phyloP scores from a whole-genome alignment of 2,888 invertebrate species.

The Pseudeuparius sepicola region DNA sequence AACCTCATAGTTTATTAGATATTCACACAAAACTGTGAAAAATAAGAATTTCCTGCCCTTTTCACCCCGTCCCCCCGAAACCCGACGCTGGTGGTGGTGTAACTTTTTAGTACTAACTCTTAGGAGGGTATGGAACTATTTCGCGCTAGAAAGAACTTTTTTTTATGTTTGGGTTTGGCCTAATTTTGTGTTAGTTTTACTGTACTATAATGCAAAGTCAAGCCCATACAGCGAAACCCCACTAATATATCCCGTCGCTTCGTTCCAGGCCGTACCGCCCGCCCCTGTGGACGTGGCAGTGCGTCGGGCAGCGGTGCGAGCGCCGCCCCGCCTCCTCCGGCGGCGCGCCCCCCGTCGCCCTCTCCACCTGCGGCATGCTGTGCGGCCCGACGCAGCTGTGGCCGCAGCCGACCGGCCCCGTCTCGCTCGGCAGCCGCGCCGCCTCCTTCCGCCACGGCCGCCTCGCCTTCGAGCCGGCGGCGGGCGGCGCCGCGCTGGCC shows the following conservation, averaged over 20 bases:
- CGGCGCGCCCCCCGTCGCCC: constrained; percentile 38
- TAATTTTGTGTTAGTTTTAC: too few relatives aligned
- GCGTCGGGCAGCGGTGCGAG: constrained; percentile 60
- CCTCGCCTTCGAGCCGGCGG: constrained; percentile 41
- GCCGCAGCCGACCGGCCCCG: constrained; percentile 69
- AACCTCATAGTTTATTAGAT: too few relatives aligned
- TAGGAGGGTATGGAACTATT: too few relatives aligned
- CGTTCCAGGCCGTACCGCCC: constrained; percentile 43
- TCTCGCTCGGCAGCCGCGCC: constrained; percentile 55
- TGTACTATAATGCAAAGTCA: too few relatives aligned
- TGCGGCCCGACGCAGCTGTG: constrained; percentile 67
- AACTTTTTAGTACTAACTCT: too few relatives aligned
- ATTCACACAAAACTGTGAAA: too few relatives aligned
- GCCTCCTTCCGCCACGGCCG: constrained; percentile 48
- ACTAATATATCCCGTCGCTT: constrained; percentile 8
- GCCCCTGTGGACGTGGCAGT: constrained; percentile 69
- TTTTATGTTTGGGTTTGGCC: too few relatives aligned
- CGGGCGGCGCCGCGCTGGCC: constrained; percentile 38
- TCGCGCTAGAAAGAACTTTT: too few relatives aligned
- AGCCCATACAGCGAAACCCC: too few relatives aligned
- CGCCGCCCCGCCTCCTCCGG: constrained; percentile 37
- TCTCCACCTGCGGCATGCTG: constrained; percentile 68
- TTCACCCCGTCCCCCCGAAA: too few relatives aligned
- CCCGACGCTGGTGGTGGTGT: too few relatives aligned
- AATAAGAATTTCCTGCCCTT: too few relatives aligned